Evolutionary conservation across 2,888 invertebrate genomes (phyloP), one percentile per base, ranked within the genome.

Genomic region (Cephus rjabovi): DNA sequence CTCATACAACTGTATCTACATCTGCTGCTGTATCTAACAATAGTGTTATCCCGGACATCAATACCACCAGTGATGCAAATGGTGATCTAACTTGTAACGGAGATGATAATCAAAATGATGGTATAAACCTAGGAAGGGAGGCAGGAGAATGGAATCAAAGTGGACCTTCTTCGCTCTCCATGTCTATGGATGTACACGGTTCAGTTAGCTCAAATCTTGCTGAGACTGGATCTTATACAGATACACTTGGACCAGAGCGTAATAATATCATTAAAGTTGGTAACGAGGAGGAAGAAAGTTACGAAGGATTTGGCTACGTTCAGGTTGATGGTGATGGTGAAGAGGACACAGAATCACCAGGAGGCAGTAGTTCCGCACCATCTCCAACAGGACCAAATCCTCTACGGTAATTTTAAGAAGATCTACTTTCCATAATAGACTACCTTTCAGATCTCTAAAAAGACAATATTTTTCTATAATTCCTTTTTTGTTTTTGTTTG

Each of bases 291-390:
- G 91, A 91, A 80, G 90, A 90, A 78, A 88, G 88, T 56, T 91
- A 88, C 90, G 91, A 91, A 77, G 91, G 87, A 0, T 90, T 90
- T 78, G 91, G 91, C 0, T 89, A 87, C 79, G 88, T 85, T 79
- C 86, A 87, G 78, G 85, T 81, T 12, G 85, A 84, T 34, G 79
- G 80, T 35, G 84, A 86, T 75, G 83, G 70, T 73, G 77, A 74
- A 37, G 35, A 37, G 75, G 89, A 87, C 68, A 83, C 80, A 73
- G 85, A 87, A 37, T 89, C 89, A 30, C 88, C 89, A 23, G 87
- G 86, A 74, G 90, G 87, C 31, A 86, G 86, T 73, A 90, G 90
- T 31, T 89, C 89, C 3, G 88, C 90, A 15, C 89, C 91, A 3
- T 91, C 91, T 40, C 91, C 91, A 4, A 78, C 78, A 71, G 75